Evolutionary conservation across 2,113 vertebrate species (phyloP), one percentile per base, ranked within the genome.

Genomic region (Alligator mississippiensis): DNA sequence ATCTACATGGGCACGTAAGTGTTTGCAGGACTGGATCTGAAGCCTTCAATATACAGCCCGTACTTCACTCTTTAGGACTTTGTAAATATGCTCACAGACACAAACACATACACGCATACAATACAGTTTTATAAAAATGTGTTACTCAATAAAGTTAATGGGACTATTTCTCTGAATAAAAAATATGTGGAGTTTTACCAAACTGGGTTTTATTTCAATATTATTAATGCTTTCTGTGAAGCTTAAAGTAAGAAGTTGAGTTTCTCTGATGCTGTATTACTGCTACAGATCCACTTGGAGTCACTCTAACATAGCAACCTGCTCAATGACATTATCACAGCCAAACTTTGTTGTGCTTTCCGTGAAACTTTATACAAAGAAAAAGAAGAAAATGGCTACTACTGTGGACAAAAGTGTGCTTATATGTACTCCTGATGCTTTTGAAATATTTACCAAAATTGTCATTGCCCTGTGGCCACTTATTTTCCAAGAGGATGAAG

Each of bases 261-360:
- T 15, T 38, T 3, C n/a, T 24, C 38, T 6, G 4, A 13, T 14
- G 2, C 66, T 85, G 95, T 95, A 97, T 30, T 97, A 70, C 82
- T 94, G 16, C 4, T 3, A 2, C 2, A 3, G 7, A 78, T 87
- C 97, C 98, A 86, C 98, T 94, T 97, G 98, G 96, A 95, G 98
- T 90, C 98, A 89, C 77, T 97, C 90, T 83, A 95, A 87, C 82
- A 97, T 89, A 97, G 96, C 89, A 80, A 91, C 95, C 77, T 59
- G 55, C 9, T 14, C 12, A 10, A 16, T 30, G n/a, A 24, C 54
- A 24, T 22, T 16, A 58, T 54, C 63, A 58, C 21, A 59, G 28
- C 27, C 57, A 61, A 5, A 30, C 10, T 47, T 47, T 5, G 21
- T 63, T 57, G 47, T 30, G 57, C 27, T 8, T 25, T 25, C 54